Conservation (phyloP, 2,888 invertebrate genomes). For the Leptinotarsa haldemani region DNA sequence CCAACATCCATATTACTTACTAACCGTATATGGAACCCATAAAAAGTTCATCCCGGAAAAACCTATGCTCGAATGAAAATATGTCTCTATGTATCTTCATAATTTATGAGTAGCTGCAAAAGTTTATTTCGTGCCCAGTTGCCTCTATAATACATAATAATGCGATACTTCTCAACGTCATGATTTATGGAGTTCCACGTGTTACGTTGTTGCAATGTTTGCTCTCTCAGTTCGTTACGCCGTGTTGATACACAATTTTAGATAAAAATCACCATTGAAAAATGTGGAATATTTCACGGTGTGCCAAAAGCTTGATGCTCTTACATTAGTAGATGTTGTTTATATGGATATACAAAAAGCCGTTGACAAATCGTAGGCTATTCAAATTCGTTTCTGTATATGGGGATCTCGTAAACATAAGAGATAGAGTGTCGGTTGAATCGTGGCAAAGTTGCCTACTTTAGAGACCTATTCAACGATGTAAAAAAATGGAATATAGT, state of each 20-base stretch:
- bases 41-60: not conserved
- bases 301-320: not conserved
- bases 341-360: too few relatives aligned
- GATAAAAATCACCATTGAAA: not conserved
- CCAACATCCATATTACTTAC: not conserved
- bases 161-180: constrained; percentile 1
- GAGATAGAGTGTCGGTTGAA: too few relatives aligned
- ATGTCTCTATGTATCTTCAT: constrained; percentile 10
- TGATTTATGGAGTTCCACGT: not conserved
- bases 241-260: not conserved
- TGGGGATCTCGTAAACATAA: too few relatives aligned
- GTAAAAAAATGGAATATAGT: too few relatives aligned
- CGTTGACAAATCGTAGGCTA: too few relatives aligned
- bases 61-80: not conserved
- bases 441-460: too few relatives aligned
- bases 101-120: not conserved
- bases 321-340: not conserved
- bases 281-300: not conserved
- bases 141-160: constrained; percentile 19
- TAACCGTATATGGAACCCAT: not conserved
- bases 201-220: not conserved
- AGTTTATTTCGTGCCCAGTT: constrained; percentile 7
- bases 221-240: not conserved
- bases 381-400: too few relatives aligned
- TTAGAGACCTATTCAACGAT: too few relatives aligned